Base-by-base conservation (phyloP, 2,888 invertebrate genomes). In the Brachylomia viminalis region DNA sequence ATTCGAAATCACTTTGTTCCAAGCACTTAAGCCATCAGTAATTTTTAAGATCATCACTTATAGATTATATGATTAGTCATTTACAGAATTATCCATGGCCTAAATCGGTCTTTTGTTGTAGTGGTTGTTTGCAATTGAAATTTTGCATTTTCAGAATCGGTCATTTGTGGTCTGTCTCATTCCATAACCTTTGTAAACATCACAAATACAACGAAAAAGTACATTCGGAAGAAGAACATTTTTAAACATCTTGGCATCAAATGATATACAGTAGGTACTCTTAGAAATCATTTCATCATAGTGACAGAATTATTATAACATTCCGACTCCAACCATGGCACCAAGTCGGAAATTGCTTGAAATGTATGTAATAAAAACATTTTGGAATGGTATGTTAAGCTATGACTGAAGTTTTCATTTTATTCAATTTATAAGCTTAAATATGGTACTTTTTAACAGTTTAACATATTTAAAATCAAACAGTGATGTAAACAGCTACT, bases 381-480 rank as follows among this genome's bases (percentile, higher is more conserved):
- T 89, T 92, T 91, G 91, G 92, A 93, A 93, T 93, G 92, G 91
- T 90, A 86, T 84, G 90, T 88, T 88, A 87, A 88, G 85, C 86
- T 84, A 83, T 79, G 72, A 82, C 80, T 82, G 85, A 85, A 76
- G 72, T 78, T 86, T 83, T 79, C 77, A 72, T 73, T 74, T 17
- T 52, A 75, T 82, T 76, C 61, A 86, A 84, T 74, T 80, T 75
- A 79, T 82, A 82, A 81, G 71, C 65, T 80, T 82, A n/a, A n/a
- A n/a, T n/a, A 73, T 72, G 75, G 72, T 80, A 84, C 52, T 75
- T 80, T 80, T 72, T 77, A 86, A 88, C 83, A 82, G 75, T 77
- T 80, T 61, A 66, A 77, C 47, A 61, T 68, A 65, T 78, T 69
- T 67, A 69, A 70, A 82, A 68, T 54, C 64, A 83, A 82, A 83